Evolutionary conservation across 2,888 invertebrate genomes (phyloP), one percentile per base, ranked within the genome.

Genomic region (Pterostichus niger): DNA sequence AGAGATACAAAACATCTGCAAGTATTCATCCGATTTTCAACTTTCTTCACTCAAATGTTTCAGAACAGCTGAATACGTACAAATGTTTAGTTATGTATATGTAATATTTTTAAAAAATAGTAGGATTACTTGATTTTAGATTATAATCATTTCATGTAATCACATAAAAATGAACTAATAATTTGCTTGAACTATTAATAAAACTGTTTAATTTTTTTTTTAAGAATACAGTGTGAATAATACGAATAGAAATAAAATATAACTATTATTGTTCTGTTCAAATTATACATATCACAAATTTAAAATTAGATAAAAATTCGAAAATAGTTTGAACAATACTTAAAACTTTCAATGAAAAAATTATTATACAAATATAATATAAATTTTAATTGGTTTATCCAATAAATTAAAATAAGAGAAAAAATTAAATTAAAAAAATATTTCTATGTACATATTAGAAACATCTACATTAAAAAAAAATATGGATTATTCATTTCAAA

Each of bases 261-360:
- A 33, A 6, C n/a, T 64, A 64, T 40, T 31, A 64, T 80, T 80
- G 73, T 81, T 81, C 54, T 59, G 44, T 61, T 61, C 40, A 75
- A 82, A 75, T 75, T 56, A 75, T 82, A 56, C 56, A 82, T 82
- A 82, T 82, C 82, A 82, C 82, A 82, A 73, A 75, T 71, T 73
- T 73, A 81, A 80, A 35, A 61, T 61, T 68, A 80, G 68, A 80
- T 80, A 80, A 82, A 80, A 81, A 71, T 75, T 52, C 75, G 49
- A 75, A 52, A 75, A 64, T 64, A 64, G 40, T 71, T 73, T 71
- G 54, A 78, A 59, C 54, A 54, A 76, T 76, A 76, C 54, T 76
- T 31, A 54, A n/a, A 54, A 54, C 33, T 77, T 76, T 75, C 13
- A 33, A 56, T 31, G 56, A 56, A 56, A 46, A 68, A 64, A 64